Conservation (phyloP, 2,797 vertebrate species). For the Agapornis canus region DNA sequence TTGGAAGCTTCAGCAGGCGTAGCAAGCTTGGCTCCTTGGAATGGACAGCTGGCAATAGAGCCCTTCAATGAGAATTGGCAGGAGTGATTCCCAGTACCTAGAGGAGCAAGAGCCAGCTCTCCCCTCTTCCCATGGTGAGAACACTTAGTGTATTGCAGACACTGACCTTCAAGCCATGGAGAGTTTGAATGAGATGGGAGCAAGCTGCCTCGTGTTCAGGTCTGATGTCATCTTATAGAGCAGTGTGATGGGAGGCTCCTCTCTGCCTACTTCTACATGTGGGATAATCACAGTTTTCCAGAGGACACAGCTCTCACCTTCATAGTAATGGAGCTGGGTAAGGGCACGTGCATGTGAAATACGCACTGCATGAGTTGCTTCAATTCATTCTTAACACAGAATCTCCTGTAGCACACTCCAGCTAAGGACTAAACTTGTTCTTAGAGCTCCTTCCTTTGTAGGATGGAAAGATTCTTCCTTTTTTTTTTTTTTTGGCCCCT, state of each 20-base stretch:
- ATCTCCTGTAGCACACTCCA: neutral
- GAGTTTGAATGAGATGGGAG: neutral
- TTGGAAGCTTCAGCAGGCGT: neutral
- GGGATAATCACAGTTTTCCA: neutral
- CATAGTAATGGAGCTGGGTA: neutral
- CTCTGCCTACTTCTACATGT: fast-evolving
- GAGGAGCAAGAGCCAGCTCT: neutral
- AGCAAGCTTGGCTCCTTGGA: neutral
- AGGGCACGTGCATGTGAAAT: neutral
- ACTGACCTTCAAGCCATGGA: fast-evolving
- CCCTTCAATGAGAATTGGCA: neutral
- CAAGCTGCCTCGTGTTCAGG: neutral
- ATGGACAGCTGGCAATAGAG: neutral
- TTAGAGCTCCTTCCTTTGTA: neutral
- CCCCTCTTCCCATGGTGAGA: neutral
- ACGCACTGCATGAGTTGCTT: neutral
- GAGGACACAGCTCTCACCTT: neutral
- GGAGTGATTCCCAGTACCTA: neutral
- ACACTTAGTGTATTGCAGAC: neutral
- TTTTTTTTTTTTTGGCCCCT: neutral
- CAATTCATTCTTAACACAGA: neutral
- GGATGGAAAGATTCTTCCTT: neutral
- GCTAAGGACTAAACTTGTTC: neutral
- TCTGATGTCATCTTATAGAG: neutral
- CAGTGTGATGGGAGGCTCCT: neutral